These are phyloP conservation scores for Seira sanloemensis DNA, from an alignment of 2,888 invertebrate genomes.

Conservation along the genomic window DNA sequence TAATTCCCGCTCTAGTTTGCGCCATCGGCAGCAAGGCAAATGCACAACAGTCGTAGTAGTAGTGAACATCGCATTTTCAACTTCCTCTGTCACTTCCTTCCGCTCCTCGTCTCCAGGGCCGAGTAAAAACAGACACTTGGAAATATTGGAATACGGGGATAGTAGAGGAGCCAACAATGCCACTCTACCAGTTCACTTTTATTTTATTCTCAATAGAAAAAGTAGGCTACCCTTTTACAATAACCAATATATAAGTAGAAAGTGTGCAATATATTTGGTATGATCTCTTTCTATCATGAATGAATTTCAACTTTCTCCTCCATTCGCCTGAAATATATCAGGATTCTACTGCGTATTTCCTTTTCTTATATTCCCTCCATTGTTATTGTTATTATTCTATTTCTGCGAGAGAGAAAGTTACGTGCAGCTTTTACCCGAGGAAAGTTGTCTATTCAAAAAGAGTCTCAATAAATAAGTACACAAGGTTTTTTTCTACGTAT, in stretches of 20 bases:
- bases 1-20: background rate
- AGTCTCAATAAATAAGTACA: background rate
- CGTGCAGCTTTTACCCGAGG: too few species aligned
- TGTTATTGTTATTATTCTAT: background rate
- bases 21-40: background rate
- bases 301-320: background rate
- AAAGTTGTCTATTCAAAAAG: background rate
- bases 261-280: too few species aligned
- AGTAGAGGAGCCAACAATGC: background rate
- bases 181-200: background rate
- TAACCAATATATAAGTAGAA: too few species aligned
- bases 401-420: background rate
- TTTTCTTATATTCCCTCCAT: background rate
- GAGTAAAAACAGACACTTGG: background rate
- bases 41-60: background rate
- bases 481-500: background rate
- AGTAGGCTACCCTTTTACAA: background rate
- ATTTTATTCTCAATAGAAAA: background rate
- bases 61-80: background rate
- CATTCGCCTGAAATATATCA: background rate
- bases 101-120: background rate
- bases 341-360: background rate
- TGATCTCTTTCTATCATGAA: background rate
- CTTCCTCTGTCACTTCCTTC: background rate
- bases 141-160: background rate